Base-by-base conservation (phyloP, 2,888 invertebrate genomes). In the Heterodera filipjevi region DNA sequence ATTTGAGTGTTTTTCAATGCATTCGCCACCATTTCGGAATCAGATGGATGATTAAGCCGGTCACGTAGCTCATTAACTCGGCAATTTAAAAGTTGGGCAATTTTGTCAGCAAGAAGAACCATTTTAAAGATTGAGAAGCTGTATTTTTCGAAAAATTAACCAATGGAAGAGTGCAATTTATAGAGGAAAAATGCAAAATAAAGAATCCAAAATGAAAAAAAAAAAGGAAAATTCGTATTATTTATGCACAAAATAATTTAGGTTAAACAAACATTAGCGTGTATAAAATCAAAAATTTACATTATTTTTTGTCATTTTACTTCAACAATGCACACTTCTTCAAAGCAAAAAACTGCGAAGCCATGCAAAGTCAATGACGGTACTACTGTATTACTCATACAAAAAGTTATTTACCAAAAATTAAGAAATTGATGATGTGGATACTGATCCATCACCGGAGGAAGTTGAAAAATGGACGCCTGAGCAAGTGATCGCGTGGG, bases 51-150 rank as follows among this genome's bases (percentile, higher is more conserved):
- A n/a, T 72, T 72, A 5, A 72, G 46, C 8, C 33, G 22, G 12
- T 72, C 35, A 33, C 46, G 72, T 8, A 72, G 46, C 22, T 53
- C 32, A n/a, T 8, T 19, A 3, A 16, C 6, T 22, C n/a, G 33
- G n/a, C 72, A 72, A 35, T 72, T 72, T 3, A 72, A 33, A 72
- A 72, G 32, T 44, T 72, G 53, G 5, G 44, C 22, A 22, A 19
- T 22, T 72, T 72, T 59, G 5, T 72, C 72, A n/a, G 59, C 46
- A 16, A 72, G 72, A 46, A 72, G 46, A 3, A 72, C 46, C 72
- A 72, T 44, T 72, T n/a, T 71, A 1, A 10, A 44, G 12, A 10
- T 44, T 44, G 5, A n/a, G n/a, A n/a, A 44, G 44, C 44, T 44
- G n/a, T 10, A 53, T 19, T 53, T 53, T 53, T 12, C 19, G 2